phyloP scores from a whole-genome alignment of 2,113 vertebrate genomes.

The Drymodes brunneopygia region DNA sequence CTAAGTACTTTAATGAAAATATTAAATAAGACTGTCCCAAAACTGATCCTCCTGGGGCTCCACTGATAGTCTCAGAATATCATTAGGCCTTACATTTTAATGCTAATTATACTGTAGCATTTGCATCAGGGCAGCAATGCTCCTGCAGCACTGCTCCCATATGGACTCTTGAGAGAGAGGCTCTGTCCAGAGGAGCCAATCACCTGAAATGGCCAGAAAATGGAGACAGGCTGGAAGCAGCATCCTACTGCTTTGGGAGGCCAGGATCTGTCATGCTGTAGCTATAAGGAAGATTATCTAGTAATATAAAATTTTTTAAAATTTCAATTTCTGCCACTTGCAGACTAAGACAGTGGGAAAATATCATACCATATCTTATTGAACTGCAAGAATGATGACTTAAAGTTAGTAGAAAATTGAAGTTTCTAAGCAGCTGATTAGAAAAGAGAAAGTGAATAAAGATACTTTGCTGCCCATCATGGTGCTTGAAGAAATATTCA shows the following conservation, averaged over 20 bases:
- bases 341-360: not conserved
- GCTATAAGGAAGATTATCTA: not conserved
- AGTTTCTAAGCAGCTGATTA: not conserved
- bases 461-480: not conserved
- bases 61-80: not conserved
- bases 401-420: not conserved
- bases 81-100: not conserved
- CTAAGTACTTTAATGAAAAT: conserved; percentile 23
- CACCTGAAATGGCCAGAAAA: not conserved
- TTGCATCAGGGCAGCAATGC: not conserved
- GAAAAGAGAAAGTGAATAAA: not conserved
- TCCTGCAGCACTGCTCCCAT: not conserved
- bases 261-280: not conserved
- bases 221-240: not conserved
- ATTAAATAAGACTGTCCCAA: conserved; percentile 13
- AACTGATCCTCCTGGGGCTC: not conserved
- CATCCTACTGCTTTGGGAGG: not conserved
- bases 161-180: not conserved
- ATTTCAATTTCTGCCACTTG: not conserved
- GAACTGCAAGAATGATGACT: not conserved
- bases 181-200: not conserved
- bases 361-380: not conserved
- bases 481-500: not conserved
- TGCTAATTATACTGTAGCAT: not conserved
- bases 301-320: not conserved